These are phyloP conservation scores for Rhinogobius similis DNA, from an alignment of 2,113 vertebrate species.

Conservation along the genomic window DNA sequence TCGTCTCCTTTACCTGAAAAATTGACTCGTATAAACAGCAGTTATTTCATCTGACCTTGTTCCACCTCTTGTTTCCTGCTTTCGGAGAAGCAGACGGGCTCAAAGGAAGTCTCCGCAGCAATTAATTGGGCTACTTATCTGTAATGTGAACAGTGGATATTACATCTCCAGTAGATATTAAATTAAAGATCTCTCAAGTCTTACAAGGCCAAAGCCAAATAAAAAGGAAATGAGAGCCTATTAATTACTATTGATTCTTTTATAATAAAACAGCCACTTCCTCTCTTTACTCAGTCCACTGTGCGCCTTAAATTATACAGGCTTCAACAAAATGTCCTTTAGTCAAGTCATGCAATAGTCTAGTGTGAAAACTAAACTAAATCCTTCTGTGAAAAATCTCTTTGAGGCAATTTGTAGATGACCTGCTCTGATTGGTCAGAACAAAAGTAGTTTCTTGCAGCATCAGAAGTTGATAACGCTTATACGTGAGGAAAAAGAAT, in stretches of 20 bases:
- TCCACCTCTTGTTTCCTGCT: conserved; percentile 46
- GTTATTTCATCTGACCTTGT: conserved; percentile 60
- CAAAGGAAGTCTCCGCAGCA: conserved; percentile 49
- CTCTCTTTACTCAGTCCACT: conserved; percentile 48
- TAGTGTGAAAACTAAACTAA: neutral
- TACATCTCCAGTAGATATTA: conserved; percentile 66
- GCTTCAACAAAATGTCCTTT: conserved; percentile 39
- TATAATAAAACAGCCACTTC: conserved; percentile 61
- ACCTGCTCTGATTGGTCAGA: conserved; percentile 19
- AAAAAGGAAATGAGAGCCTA: conserved; percentile 67
- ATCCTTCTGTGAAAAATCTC: neutral
- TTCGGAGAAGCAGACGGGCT: conserved; percentile 33
- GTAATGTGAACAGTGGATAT: conserved; percentile 68
- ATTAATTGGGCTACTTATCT: conserved; percentile 72
- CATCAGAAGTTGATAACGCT: conserved; percentile 27
- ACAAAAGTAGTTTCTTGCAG: conserved; percentile 20
- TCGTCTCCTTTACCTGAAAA: conserved; percentile 46
- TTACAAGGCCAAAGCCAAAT: conserved; percentile 60
- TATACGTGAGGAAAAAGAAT: conserved; percentile 20
- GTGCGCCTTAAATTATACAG: conserved; percentile 46
- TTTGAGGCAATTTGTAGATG: conserved; percentile 26
- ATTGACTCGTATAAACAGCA: conserved; percentile 14
- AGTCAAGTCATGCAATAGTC: conserved; percentile 14
- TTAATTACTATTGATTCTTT: conserved; percentile 73
- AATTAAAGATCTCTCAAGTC: conserved; percentile 68